A percentile compares a stretch with the other conserved stretches of the same genome.
Conservation (phyloP, 2,797 vertebrate species). For the Lepilemur ruficaudatus region DNA sequence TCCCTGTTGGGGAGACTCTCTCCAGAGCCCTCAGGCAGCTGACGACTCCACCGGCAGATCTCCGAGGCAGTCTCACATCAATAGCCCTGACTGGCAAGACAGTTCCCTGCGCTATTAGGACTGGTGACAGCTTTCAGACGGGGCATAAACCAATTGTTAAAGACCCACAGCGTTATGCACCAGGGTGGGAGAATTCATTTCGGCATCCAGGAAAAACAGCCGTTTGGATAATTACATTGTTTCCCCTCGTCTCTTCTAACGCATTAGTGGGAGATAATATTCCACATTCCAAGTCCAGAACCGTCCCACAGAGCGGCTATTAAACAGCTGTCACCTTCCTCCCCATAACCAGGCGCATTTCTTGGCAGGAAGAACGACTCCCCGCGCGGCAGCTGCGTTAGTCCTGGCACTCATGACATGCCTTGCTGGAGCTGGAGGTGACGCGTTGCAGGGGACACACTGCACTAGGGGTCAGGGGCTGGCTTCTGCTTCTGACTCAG, state of each 20-base stretch:
- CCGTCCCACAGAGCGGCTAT: constrained; percentile 66
- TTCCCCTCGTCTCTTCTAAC: constrained; percentile 57
- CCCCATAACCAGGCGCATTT: constrained; percentile 16
- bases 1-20: not conserved
- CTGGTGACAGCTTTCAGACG: constrained; percentile 61
- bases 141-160: constrained; percentile 76
- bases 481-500: not conserved
- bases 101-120: constrained; percentile 9
- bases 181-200: constrained; percentile 63
- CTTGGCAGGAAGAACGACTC: constrained; percentile 59
- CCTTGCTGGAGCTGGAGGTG: not conserved
- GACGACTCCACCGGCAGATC: not conserved
- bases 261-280: constrained; percentile 63
- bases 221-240: constrained; percentile 74
- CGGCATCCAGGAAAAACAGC: constrained; percentile 69
- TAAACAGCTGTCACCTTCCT: constrained; percentile 74
- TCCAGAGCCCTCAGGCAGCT: not conserved
- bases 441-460: fast-evolving
- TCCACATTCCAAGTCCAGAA: constrained; percentile 64
- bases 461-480: not conserved
- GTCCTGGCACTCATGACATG: not conserved
- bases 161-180: constrained; percentile 63
- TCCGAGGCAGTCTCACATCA: not conserved
- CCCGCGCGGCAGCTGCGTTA: not conserved
- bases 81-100: constrained; percentile 33